Evolutionary conservation across 2,888 invertebrate species (phyloP), one percentile per base, ranked within the genome.

Genomic region (Perizoma flavofasciatum): DNA sequence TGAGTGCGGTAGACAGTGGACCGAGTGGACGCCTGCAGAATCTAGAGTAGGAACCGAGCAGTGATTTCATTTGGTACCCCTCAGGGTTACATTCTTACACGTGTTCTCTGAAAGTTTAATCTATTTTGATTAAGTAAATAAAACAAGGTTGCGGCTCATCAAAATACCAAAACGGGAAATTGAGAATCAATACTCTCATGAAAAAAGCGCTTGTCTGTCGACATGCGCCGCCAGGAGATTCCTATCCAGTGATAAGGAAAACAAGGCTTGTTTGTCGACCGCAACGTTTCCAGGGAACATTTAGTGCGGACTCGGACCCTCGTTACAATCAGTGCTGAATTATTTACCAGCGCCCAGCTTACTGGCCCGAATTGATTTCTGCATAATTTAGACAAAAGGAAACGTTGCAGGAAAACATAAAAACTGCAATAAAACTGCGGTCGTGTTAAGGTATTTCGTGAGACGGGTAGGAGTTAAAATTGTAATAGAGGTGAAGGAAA

Each of bases 241-340:
- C 77, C 74, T 74, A 75, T 63, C 71, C 71, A 55, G 63, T 79
- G 81, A 83, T 84, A 83, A 84, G 82, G 80, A 78, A 81, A 82
- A 83, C 79, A 81, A 75, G 78, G 73, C 75, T 75, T 80, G 80
- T 81, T 81, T 77, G 82, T 79, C 74, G 78, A 80, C 80, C 81
- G 75, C 79, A 79, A 74, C 79, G 81, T 72, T 85, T 72, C 82
- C 75, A 63, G 79, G 77, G 84, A 85, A 82, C 88, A 85, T 88
- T 89, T 87, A 86, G 84, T 83, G 73, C 77, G 79, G 78, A 73
- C 74, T 80, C 81, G 83, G 85, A 88, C 87, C 88, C 88, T 86
- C 82, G 84, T 87, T 86, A 88, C 89, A 88, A 85, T 89, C 85
- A 85, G 78, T 81, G 77, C 82, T 86, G 88, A 91, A 91, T 89